Conservation (phyloP, 2,888 invertebrate species). For the Adela reaumurella region DNA sequence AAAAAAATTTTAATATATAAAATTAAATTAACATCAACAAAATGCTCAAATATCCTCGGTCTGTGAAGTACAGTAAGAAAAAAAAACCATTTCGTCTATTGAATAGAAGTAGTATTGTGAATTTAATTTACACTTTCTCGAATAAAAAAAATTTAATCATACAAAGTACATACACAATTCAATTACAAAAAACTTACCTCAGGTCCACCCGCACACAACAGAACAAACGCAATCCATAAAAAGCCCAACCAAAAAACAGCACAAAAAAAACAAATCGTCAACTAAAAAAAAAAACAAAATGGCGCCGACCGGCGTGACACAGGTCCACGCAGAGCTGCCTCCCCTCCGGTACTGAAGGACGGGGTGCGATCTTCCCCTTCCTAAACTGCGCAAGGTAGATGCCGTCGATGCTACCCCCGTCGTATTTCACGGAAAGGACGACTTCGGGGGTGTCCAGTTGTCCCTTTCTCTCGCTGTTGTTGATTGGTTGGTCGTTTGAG, state of each 20-base stretch:
- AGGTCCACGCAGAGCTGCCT: constrained; percentile 41
- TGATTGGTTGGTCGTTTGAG: constrained; percentile 23
- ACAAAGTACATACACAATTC: no score
- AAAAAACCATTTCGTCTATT: no score
- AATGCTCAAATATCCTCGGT: no score
- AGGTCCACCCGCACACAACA: constrained; percentile 1
- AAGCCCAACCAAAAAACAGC: constrained; percentile 14
- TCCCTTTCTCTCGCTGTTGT: constrained; percentile 21
- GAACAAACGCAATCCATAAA: constrained; percentile 6
- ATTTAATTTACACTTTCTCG: no score
- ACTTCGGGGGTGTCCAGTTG: constrained; percentile 34
- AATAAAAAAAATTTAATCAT: no score
- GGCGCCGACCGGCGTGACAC: constrained; percentile 39
- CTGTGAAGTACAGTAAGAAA: no score
- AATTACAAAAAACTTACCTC: not conserved
- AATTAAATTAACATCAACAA: no score
- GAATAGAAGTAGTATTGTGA: no score
- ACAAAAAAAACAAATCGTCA: constrained; percentile 15
- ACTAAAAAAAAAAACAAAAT: constrained; percentile 10
- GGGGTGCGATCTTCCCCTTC: constrained; percentile 22
- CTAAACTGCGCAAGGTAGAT: constrained; percentile 47
- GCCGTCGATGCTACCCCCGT: constrained; percentile 42
- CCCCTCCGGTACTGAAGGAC: constrained; percentile 33
- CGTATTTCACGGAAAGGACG: constrained; percentile 43
- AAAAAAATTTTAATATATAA: no score